Base-by-base conservation (phyloP, 2,113 vertebrate species). In the Ailurus styani region DNA sequence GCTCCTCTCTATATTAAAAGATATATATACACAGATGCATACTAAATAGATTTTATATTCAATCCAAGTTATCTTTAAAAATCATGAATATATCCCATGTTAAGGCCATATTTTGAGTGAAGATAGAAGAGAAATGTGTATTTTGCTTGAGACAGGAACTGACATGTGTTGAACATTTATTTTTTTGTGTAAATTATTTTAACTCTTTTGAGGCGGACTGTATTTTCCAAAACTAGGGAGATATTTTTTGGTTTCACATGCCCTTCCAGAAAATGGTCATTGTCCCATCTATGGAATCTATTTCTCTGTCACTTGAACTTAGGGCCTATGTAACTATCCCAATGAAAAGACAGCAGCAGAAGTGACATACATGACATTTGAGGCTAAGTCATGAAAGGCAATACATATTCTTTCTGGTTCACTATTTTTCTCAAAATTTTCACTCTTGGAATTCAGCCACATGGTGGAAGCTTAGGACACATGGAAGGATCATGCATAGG, bases 151-250 rank as follows among this genome's bases (percentile, higher is more conserved):
- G 47, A 45, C 13, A 82, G 40, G 9, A 93, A 75, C n/a, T 83
- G 29, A 86, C 8, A 62, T 73, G 79, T 90, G 40, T 72, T 85
- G 14, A 81, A 7, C 21, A 70, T 81, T 17, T 96, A 52, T 62
- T 92, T 97, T 90, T 90, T 31, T 14, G 47, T 94, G 54, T 86
- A 86, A 72, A 57, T 82, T 70, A 91, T 60, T 93, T 95, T 94
- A 66, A 89, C 34, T 47, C 47, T 91, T 79, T 87, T 54, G 87
- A 90, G 50, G 70, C 60, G 34, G 60, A 93, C 47, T 5, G 5
- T 55, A 52, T 86, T 91, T 93, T 89, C 42, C 11, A 57, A 87
- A 93, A 93, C 64, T 81, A 20, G 8, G 13, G n/a, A 14, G 64
- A 29, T 70, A 52, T 60, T 77, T 94, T 95, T 95, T 77, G 40